Base-by-base conservation (phyloP, 2,888 invertebrate species). In the Fragum sueziense region DNA sequence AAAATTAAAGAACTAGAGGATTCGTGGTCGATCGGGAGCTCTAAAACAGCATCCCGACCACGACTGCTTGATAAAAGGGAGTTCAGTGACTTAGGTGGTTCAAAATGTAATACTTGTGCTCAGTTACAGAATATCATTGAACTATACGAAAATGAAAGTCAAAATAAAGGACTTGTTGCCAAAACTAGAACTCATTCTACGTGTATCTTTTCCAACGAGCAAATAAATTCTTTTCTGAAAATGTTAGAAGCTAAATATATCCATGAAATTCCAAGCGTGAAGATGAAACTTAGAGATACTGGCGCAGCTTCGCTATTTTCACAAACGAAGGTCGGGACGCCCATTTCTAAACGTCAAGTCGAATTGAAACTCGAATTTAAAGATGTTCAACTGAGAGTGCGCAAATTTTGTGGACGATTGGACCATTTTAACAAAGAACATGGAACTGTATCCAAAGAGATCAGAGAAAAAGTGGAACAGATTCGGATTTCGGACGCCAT, bases 191-290 rank as follows among this genome's bases (percentile, higher is more conserved):
- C 27, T 11, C 80, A 84, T 41, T 73, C 78, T 2, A 80, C 76
- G 14, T 84, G 84, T 59, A 54, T 84, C 59, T 84, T 84, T 71
- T 80, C 84, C 1, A 80, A 84, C 37, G 62, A 34, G 11, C 80
- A 84, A 67, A 67, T 76, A 2, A 47, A 57, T 41, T 61, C 72
- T 14, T 84, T 84, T 62, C 25, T 84, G 25, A 65, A 78, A n/a
- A 67, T 84, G 52, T 33, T 84, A 31, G 79, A 84, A 47, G 52
- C 70, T 4, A 76, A 80, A 59, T 80, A 78, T 33, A 65, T 84
- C 31, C 41, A 41, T 25, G 76, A 79, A 3, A 41, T 74, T 33
- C 80, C 84, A 17, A 61, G 69, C 31, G 20, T 80, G 3, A 79
- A 65, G 17, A 14, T 51, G 17, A 74, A 79, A 69, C 65, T 84